A percentile compares a stretch with the other conserved stretches of the same genome.
Conservation (phyloP, 1,140 invertebrate genomes). For the Melitaea cinxia region DNA sequence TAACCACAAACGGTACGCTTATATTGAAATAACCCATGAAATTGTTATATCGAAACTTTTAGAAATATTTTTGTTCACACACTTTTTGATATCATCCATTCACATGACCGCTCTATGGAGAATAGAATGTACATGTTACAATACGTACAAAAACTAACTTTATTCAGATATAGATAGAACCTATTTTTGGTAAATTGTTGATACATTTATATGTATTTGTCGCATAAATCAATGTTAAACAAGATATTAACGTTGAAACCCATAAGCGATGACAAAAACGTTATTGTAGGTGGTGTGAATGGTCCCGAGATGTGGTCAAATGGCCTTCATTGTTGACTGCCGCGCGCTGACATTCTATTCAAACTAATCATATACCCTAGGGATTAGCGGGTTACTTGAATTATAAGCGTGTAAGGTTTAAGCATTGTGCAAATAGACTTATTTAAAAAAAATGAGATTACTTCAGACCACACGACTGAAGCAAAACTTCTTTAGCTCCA, state of each 20-base stretch:
- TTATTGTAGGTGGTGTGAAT: conserved; percentile 61
- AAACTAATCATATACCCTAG: conserved; percentile 36
- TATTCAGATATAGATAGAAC: neutral
- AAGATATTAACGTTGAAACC: conserved; percentile 64
- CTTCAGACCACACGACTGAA: too few species aligned
- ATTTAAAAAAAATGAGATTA: neutral
- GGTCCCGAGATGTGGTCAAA: conserved; percentile 53
- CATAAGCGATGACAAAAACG: conserved; percentile 59
- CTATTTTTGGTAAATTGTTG: conserved; percentile 2
- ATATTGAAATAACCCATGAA: conserved; percentile 58
- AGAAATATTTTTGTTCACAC: conserved; percentile 60
- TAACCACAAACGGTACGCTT: conserved; percentile 65
- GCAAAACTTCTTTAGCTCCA: too few species aligned
- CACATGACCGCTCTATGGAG: conserved; percentile 31
- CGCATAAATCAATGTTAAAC: conserved; percentile 74
- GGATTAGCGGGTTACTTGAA: conserved; percentile 44
- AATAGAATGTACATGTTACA: conserved; percentile 18
- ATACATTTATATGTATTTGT: conserved; percentile 41
- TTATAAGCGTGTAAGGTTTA: conserved; percentile 12
- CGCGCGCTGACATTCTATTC: conserved; percentile 50
- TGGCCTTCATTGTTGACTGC: conserved; percentile 47
- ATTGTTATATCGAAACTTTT: conserved; percentile 52
- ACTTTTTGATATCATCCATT: conserved; percentile 45
- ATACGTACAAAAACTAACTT: conserved; percentile 3
- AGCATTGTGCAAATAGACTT: conserved; percentile 3